These are phyloP conservation scores for Chloroceryle inda DNA, from an alignment of 2,797 vertebrate genomes.

Conservation along the genomic window DNA sequence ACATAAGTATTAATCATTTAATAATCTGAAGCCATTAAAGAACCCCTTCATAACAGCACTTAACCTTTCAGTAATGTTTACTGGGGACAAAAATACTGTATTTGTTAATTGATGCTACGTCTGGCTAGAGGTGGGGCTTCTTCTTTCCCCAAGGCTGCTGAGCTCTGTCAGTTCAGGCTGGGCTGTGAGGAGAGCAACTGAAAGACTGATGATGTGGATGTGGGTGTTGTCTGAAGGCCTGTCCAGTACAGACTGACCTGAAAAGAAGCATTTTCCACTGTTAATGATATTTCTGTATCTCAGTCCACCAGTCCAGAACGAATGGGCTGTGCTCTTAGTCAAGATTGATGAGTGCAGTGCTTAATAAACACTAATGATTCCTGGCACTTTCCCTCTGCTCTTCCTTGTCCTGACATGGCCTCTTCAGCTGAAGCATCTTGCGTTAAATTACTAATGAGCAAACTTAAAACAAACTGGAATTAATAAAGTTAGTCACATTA, in stretches of 20 bases:
- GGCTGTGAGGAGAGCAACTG: background rate
- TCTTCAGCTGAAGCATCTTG: slow-evolving; percentile 69
- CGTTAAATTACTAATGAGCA: slow-evolving; percentile 76
- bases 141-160: background rate
- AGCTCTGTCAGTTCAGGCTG: background rate
- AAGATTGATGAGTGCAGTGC: slow-evolving; percentile 73
- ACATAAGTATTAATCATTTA: slow-evolving; percentile 55
- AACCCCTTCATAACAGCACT: background rate
- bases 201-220: background rate
- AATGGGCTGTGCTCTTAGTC: slow-evolving; percentile 72
- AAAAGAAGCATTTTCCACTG: slow-evolving; percentile 60
- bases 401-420: slow-evolving; percentile 73
- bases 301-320: slow-evolving; percentile 73
- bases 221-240: background rate
- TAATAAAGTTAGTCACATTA: slow-evolving; percentile 71
- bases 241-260: slow-evolving; percentile 46
- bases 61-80: slow-evolving; percentile 55
- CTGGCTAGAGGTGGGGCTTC: slow-evolving; percentile 14
- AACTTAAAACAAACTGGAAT: slow-evolving; percentile 76
- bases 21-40: slow-evolving; percentile 61
- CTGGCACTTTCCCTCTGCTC: slow-evolving; percentile 77
- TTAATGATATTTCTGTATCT: slow-evolving; percentile 73
- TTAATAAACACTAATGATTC: slow-evolving; percentile 79
- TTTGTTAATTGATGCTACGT: slow-evolving; percentile 24
- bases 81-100: background rate